Conservation (phyloP, 2,113 vertebrate species). For the Cynoglossus semilaevis region DNA sequence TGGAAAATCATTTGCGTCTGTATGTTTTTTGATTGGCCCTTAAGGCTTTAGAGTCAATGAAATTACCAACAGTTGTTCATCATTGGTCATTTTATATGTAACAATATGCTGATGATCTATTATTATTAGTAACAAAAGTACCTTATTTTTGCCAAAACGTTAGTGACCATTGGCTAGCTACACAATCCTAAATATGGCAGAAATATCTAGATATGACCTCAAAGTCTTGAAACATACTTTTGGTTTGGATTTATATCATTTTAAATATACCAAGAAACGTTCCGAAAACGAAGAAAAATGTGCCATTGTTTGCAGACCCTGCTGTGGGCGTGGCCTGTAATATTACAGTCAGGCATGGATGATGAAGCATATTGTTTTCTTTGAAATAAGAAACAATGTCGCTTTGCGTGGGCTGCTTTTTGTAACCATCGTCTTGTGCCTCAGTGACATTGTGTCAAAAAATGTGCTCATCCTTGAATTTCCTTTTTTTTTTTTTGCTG, state of each 20-base stretch:
- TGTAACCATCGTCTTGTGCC: slow-evolving; percentile 15
- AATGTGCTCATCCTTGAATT: not conserved
- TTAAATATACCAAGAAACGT: too few species aligned
- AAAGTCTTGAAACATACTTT: not conserved
- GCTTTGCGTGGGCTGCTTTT: not conserved
- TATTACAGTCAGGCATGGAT: slow-evolving; percentile 2
- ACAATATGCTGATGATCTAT: too few species aligned
- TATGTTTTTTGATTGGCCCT: too few species aligned
- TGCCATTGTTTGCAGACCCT: slow-evolving; percentile 16
- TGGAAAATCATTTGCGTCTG: too few species aligned
- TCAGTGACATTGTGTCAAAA: slow-evolving; percentile 10
- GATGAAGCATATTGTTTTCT: slow-evolving; percentile 17
- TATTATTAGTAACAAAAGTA: too few species aligned
- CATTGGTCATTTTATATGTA: too few species aligned
- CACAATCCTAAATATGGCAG: too few species aligned
- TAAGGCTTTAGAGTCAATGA: too few species aligned
- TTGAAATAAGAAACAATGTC: slow-evolving; percentile 13
- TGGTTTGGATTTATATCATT: not conserved
- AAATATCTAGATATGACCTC: too few species aligned
- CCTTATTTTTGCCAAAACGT: too few species aligned
- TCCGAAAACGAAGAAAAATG: not conserved
- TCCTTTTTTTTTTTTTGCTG: slow-evolving; percentile 37
- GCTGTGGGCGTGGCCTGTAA: slow-evolving; percentile 36
- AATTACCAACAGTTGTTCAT: too few species aligned
- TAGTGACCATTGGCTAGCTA: too few species aligned